These are phyloP conservation scores for Acrobasis consociella DNA, from an alignment of 2,888 invertebrate genomes.

Conservation along the genomic window DNA sequence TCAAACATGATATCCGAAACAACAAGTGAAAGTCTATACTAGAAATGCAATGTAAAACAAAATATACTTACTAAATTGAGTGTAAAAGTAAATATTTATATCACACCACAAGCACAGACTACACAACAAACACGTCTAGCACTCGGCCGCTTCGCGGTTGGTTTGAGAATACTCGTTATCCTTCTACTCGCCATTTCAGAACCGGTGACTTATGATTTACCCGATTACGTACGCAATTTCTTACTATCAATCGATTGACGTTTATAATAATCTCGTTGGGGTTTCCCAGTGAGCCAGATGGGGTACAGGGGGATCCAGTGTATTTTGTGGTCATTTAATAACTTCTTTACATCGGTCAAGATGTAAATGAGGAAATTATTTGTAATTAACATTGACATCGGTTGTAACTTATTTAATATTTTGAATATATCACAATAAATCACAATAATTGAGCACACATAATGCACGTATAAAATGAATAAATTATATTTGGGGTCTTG, in stretches of 20 bases:
- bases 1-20: not conserved
- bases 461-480: no score
- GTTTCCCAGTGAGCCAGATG: constrained; percentile 34
- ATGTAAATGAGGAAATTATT: no score
- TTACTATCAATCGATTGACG: constrained; percentile 37
- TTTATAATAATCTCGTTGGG: constrained; percentile 33
- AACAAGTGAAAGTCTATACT: not conserved
- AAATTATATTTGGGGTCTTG: no score
- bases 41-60: not conserved
- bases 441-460: no score
- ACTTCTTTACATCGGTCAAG: not conserved
- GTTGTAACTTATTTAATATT: no score
- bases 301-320: not conserved
- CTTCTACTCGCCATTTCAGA: not conserved
- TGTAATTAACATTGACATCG: no score
- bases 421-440: no score
- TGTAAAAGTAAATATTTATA: constrained; percentile 7
- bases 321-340: not conserved
- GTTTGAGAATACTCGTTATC: constrained; percentile 8
- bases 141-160: not conserved
- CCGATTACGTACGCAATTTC: constrained; percentile 24
- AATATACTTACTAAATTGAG: not conserved
- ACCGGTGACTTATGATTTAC: constrained; percentile 12
- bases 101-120: constrained; percentile 27
- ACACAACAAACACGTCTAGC: constrained; percentile 15